These are phyloP conservation scores for Kryptopterus vitreolus DNA, from an alignment of 2,797 vertebrate genomes.

Conservation along the genomic window DNA sequence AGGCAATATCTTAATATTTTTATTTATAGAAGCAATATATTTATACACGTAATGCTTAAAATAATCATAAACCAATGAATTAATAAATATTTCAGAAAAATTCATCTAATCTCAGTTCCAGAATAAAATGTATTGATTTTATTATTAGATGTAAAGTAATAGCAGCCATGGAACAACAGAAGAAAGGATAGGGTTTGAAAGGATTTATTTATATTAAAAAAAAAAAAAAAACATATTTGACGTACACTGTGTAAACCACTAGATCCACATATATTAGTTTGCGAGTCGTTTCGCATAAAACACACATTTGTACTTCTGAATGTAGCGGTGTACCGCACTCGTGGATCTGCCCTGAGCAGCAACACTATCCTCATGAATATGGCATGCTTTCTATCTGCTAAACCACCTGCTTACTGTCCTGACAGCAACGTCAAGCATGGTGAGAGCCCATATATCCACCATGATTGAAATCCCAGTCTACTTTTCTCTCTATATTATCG, in stretches of 20 bases:
- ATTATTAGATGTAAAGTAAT: background rate
- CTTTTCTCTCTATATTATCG: slow-evolving; percentile 47
- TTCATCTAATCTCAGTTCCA: background rate
- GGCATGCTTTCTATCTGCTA: background rate
- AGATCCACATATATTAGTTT: no score
- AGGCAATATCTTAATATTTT: background rate
- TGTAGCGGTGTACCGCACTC: background rate
- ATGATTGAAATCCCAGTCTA: slow-evolving; percentile 42
- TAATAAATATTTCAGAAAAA: background rate
- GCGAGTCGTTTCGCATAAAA: background rate
- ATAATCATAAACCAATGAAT: background rate
- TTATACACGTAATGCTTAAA: no score
- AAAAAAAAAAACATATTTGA: no score
- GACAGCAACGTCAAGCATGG: slow-evolving; percentile 20
- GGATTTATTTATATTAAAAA: background rate
- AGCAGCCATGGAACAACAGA: background rate
- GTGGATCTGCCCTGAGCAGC: background rate
- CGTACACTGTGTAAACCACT: background rate
- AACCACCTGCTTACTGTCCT: slow-evolving; percentile 5
- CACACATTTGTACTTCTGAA: background rate
- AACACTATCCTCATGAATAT: background rate
- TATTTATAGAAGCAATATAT: no score
- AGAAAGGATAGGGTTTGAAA: no score
- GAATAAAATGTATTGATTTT: background rate
- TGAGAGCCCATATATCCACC: slow-evolving; percentile 42